Conservation (phyloP, 2,797 vertebrate species). For the Stomatorhinus walkeri region DNA sequence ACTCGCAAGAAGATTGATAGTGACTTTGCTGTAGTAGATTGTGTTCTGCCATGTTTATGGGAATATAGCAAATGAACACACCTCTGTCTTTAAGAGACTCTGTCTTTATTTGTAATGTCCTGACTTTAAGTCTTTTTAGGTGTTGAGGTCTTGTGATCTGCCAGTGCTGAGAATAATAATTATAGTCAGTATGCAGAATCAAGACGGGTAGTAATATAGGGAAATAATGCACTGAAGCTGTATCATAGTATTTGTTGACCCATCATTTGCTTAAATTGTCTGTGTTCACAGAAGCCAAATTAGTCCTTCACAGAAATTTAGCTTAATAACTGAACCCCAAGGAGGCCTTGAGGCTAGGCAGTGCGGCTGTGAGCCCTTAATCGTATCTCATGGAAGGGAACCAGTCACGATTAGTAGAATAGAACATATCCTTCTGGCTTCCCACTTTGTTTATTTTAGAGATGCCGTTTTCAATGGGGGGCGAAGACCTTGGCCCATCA, state of each 20-base stretch:
- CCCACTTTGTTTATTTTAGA: background rate
- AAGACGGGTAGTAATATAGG: background rate
- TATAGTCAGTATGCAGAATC: background rate
- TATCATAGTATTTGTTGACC: background rate
- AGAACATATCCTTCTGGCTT: background rate
- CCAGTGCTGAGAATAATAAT: background rate
- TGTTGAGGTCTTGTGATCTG: background rate
- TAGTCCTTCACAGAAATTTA: conserved; percentile 5
- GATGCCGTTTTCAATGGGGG: background rate
- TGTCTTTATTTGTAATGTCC: background rate
- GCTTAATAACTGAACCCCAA: conserved; percentile 9
- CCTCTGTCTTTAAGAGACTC: background rate
- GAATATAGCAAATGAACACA: background rate
- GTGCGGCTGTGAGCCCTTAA: conserved; percentile 7
- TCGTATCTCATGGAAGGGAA: background rate
- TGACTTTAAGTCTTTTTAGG: background rate
- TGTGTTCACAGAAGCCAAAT: conserved; percentile 3
- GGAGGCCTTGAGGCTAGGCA: background rate
- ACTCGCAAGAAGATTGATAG: background rate
- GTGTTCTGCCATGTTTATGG: background rate
- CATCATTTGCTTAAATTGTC: conserved; percentile 12
- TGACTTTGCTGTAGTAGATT: background rate
- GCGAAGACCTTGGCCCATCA: background rate
- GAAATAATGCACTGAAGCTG: background rate
- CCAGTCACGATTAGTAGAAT: background rate